These are phyloP conservation scores for Melinaea menophilus DNA, from an alignment of 2,888 invertebrate species.

Conservation along the genomic window DNA sequence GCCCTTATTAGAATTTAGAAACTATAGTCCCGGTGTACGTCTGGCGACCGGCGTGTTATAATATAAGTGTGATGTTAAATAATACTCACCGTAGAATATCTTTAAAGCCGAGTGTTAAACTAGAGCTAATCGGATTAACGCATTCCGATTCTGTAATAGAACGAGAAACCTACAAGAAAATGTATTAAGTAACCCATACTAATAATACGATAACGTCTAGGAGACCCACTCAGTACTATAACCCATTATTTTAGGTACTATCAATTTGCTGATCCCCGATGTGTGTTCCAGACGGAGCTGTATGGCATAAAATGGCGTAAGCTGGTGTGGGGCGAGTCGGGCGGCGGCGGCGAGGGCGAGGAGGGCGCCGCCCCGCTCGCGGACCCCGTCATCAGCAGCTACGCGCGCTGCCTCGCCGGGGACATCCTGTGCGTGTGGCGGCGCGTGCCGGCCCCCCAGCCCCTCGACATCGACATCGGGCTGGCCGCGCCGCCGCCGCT, in stretches of 20 bases:
- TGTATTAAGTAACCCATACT: no score
- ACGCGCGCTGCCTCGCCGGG: constrained; percentile 92
- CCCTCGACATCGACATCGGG: constrained; percentile 71
- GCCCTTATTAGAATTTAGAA: constrained; percentile 2
- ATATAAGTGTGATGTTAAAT: no score
- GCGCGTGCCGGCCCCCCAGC: constrained; percentile 82
- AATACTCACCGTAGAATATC: no score
- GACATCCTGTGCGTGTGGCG: constrained; percentile 99
- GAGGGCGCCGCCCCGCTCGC: constrained; percentile 84
- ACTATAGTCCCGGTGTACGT: no score
- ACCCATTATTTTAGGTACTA: background rate
- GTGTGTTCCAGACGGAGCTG: constrained; percentile 92
- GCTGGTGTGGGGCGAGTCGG: constrained; percentile 88
- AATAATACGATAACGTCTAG: no score
- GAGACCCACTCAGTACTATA: background rate
- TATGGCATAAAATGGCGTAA: constrained; percentile 99
- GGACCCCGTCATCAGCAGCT: constrained; percentile 94
- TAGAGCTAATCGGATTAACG: no score
- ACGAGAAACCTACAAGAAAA: no score
- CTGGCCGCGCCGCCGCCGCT: constrained; percentile 83
- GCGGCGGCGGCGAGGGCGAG: constrained; percentile 65
- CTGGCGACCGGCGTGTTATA: no score
- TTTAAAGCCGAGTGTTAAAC: no score
- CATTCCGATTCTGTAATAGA: no score
- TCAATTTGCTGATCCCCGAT: background rate